Base-by-base conservation (phyloP, 1,140 invertebrate species). In the Brachionus paranguensis region DNA sequence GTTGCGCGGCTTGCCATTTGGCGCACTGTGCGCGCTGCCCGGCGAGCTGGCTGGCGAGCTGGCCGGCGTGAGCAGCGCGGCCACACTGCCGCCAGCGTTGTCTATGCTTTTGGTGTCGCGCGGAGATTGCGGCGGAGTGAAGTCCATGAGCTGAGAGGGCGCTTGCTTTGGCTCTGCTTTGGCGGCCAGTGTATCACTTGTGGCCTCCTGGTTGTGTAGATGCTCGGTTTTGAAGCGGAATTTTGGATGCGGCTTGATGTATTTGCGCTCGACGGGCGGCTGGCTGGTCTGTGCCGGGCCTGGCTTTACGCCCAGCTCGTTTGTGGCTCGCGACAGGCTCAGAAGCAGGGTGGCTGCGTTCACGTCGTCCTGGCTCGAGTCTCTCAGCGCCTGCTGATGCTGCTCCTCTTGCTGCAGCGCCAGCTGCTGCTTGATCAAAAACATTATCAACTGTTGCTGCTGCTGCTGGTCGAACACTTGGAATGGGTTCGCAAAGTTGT, bases 171-270 rank as follows among this genome's bases (percentile, higher is more conserved):
- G 33, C 43, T 76, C 72, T 11, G 37, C 14, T 20, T 72, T 43
- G 8, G 12, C 37, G 0, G 37, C n/a, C 68, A 72, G 37, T 41
- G 29, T 45, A 2, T 72, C 68, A 43, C 10, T 7, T 43, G 68
- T 41, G n/a, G n/a, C n/a, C 17, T 72, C 27, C 17, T 5, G 10
- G 33, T 45, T 7, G 10, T 11, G 6, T 6, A 50, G 27, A 50
- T 76, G 27, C 24, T 76, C 72, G 43, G 0, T 76, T 43, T 65
- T 45, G 10, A 81, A 33, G 33, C 78, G 78, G 41, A 81, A 81
- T 68, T 81, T 81, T 0, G 78, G 78, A 60, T 81, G 78, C 3
- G 78, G 78, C 20, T 81, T 81, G 4, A 81, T 53, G 29, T 64
- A 24, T 64, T 81, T 81, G 4, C 78, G 50, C 33, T 64, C 43